Base-by-base conservation (phyloP, 1,140 invertebrate species). In the Diplogasteroides magnus region DNA sequence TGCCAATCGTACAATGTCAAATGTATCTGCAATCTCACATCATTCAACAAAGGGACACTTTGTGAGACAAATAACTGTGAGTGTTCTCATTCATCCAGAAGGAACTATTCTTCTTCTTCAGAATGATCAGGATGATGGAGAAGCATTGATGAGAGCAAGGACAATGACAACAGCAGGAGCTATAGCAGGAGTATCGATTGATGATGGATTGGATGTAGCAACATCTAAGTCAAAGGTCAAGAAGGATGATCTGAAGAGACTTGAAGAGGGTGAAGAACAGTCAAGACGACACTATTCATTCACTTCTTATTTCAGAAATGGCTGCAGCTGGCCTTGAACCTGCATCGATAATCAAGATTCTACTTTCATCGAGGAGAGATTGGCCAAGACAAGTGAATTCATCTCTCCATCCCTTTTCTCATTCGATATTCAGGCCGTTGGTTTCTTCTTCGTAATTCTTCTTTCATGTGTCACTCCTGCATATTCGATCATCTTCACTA, bases 401-500 rank as follows among this genome's bases (percentile, higher is more conserved):
- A 48, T 48, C 37, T 6, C 6, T 48, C 37, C 6, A 19, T 48
- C 19, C 6, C 37, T 19, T 48, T 11, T 48, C 37, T 48, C 6
- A 48, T 6, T 48, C 37, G 37, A 48, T 48, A 48, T 48, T 19
- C 37, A 6, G 19, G 6, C 37, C 19, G 37, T 19, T 11, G 37
- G 37, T 11, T 48, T 48, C 37, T 19, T 48, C 37, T 48, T 48
- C 37, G 37, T 48, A 19, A 11, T 48, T 6, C 37, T 48, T 6
- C 37, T 48, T 6, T 6, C 56, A 60, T 26, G 26, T 31, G 70
- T 77, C 2, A 77, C 69, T 37, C 76, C 76, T 0, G 65, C 72
- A 14, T 77, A 76, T 58, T 76, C 77, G 3, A 31, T 74, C 31
- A 68, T 78, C 57, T 78, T 78, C 68, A 78, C 77, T 27, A 31